phyloP scores from a whole-genome alignment of 2,797 vertebrate genomes.

The Lagorchestes hirsutus region DNA sequence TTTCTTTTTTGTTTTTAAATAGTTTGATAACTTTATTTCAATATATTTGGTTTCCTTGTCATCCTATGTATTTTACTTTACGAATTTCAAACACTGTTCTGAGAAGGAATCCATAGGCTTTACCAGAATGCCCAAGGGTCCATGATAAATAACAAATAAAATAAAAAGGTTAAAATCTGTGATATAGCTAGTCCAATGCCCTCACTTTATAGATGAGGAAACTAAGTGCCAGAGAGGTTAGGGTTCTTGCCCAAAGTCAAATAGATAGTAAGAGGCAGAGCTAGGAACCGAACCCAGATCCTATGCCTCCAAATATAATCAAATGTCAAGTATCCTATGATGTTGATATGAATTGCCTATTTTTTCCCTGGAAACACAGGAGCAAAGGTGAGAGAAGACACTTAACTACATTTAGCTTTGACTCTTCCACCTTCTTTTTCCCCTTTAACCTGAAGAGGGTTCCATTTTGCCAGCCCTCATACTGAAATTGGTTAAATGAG shows the following conservation, averaged over 20 bases:
- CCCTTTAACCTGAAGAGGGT: conserved; percentile 52
- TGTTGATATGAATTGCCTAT: conserved; percentile 67
- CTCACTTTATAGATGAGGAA: background rate
- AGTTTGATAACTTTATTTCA: background rate
- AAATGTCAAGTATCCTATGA: conserved; percentile 67
- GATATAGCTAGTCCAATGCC: background rate
- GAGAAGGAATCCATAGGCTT: background rate
- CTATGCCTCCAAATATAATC: background rate
- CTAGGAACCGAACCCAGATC: background rate
- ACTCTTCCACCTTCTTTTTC: conserved; percentile 79
- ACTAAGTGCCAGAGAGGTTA: background rate
- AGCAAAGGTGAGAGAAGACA: conserved; percentile 80
- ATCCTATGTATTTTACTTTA: background rate
- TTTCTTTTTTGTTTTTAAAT: background rate
- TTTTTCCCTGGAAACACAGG: conserved; percentile 75
- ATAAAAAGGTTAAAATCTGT: background rate
- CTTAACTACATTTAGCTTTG: conserved; percentile 79
- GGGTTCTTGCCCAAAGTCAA: background rate
- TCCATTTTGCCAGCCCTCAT: conserved; percentile 79
- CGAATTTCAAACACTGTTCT: background rate
- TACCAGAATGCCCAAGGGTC: background rate
- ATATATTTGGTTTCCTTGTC: background rate
- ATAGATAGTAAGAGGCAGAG: background rate
- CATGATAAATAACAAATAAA: background rate
- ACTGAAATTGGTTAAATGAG: conserved; percentile 84